Evolutionary conservation across 2,797 vertebrate species (phyloP).

Genomic region (Lagodon rhomboides): DNA sequence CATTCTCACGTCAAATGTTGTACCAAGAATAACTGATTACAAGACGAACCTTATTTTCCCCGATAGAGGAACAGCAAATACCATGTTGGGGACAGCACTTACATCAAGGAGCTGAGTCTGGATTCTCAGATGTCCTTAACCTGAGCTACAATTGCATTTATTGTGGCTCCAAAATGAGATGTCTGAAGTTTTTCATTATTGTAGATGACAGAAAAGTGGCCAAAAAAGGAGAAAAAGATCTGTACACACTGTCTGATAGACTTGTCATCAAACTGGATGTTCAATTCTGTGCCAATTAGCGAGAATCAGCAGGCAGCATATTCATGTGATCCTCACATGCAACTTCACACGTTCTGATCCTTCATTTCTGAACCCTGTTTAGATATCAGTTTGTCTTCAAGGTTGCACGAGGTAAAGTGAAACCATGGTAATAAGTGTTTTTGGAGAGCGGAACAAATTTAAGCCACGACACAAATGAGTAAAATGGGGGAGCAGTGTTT

Average conservation of each 20-base stretch:
- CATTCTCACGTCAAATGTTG: constrained; percentile 43
- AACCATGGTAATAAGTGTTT: constrained; percentile 58
- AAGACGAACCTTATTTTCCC: constrained; percentile 50
- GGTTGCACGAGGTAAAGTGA: constrained; percentile 60
- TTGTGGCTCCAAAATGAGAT: constrained; percentile 62
- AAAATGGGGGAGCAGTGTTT: constrained; percentile 66
- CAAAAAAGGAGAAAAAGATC: constrained; percentile 19
- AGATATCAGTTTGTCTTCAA: constrained; percentile 32
- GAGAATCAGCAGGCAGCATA: constrained; percentile 54
- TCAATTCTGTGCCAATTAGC: constrained; percentile 51
- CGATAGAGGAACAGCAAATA: constrained; percentile 41
- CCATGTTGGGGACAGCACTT: constrained; percentile 37
- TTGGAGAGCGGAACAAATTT: constrained; percentile 44
- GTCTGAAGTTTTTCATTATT: constrained; percentile 47
- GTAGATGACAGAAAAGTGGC: constrained; percentile 56
- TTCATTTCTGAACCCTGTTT: constrained; percentile 29
- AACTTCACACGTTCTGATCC: constrained; percentile 45
- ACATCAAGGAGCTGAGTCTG: constrained; percentile 42
- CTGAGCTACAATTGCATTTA: constrained; percentile 63
- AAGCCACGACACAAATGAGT: constrained; percentile 70
- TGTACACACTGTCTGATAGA: constrained; percentile 49
- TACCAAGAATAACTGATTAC: constrained; percentile 43
- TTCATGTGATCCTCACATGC: constrained; percentile 45
- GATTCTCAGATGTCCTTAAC: constrained; percentile 52
- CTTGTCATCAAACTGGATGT: constrained; percentile 34